Base-by-base conservation (phyloP, 2,797 vertebrate genomes). In the Yasuhikotakia modesta region DNA sequence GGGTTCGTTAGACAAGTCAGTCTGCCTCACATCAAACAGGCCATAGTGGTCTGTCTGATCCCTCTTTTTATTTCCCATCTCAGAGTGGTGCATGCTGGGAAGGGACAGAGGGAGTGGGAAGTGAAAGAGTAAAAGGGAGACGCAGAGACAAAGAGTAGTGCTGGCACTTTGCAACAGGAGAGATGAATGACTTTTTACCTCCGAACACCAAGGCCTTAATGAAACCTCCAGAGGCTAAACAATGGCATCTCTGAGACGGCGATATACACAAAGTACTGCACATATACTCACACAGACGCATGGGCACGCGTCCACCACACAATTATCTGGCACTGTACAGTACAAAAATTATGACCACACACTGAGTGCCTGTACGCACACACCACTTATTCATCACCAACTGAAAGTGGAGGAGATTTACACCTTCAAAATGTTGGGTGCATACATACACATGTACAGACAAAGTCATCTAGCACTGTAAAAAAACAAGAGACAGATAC, bases 151-250 rank as follows among this genome's bases (percentile, higher is more conserved):
- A 83, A 89, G 86, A 86, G 79, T 83, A 86, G 88, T 86, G 88
- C 89, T 92, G 92, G 90, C 92, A 91, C 90, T 89, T 92, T 90
- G 88, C 88, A 92, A 88, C 91, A 86, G 90, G 89, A 86, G 90
- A 92, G 91, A 93, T 93, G 91, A 94, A 94, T 91, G 92, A 91
- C 91, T 92, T 91, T 89, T 92, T 92, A 93, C 92, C 91, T 90
- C 88, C 89, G 91, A 92, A 93, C 90, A 91, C 90, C 89, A 88
- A 89, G 89, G 82, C 90, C 90, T 91, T 93, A 93, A 93, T 93
- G 92, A 93, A 93, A 93, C 90, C 92, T 91, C 91, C 90, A 92
- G 92, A 90, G 90, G 91, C 89, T 89, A 92, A 93, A 93, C 91
- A 93, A 92, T 92, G 89, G 90, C 90, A 89, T 89, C 88, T 88